phyloP scores from a whole-genome alignment of 2,797 vertebrate genomes.

The Neosilurus hyrtlii region DNA sequence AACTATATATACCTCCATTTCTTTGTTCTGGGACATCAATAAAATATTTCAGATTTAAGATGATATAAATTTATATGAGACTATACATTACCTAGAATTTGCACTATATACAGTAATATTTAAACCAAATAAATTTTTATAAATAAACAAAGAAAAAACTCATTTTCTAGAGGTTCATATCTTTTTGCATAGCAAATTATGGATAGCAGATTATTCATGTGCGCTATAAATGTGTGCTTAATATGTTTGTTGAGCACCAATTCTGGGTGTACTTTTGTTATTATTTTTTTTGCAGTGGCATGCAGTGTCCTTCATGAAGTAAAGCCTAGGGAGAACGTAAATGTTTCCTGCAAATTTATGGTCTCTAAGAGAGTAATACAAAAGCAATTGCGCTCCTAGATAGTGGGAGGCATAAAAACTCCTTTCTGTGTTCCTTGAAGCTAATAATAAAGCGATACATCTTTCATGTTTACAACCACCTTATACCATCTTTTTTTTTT shows the following conservation, averaged over 20 bases:
- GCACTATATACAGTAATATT: neutral
- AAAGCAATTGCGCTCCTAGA: conserved; percentile 77
- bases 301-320: conserved; percentile 38
- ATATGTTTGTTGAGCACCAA: neutral
- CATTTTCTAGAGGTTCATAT: neutral
- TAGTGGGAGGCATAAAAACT: conserved; percentile 73
- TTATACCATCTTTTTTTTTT: conserved; percentile 63
- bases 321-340: conserved; percentile 61
- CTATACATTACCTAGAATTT: neutral
- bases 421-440: conserved; percentile 66
- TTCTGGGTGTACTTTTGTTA: neutral
- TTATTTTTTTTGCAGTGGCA: conserved; percentile 14
- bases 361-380: conserved; percentile 74
- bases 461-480: conserved; percentile 70
- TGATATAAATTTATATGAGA: neutral
- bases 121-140: neutral
- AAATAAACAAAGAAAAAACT: too few relatives aligned
- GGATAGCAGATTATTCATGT: neutral
- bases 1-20: neutral
- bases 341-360: conserved; percentile 73
- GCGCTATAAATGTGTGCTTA: neutral
- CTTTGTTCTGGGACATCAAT: neutral
- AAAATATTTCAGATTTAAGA: neutral
- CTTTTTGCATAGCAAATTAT: neutral
- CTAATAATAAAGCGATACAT: conserved; percentile 73